Evolutionary conservation across 2,113 vertebrate genomes (phyloP), one percentile per base, ranked within the genome.

Genomic region (Megaptera novaeangliae): DNA sequence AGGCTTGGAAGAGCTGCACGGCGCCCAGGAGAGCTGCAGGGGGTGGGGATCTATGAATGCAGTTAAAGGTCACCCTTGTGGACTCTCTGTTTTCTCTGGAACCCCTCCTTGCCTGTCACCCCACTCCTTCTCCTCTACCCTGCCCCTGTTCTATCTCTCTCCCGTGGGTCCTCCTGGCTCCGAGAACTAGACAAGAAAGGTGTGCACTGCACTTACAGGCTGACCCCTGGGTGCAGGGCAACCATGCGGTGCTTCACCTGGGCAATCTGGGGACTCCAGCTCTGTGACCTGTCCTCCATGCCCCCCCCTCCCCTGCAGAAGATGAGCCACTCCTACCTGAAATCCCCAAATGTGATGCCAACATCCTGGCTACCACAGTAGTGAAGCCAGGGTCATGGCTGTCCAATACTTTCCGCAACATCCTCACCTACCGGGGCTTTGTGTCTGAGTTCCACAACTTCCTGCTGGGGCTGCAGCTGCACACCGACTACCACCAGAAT

Each of bases 391-490:
- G 91, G 0, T 97, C 98, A 1, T 98, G 98, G 87, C 98, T 99
- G 71, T 98, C 98, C 82, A 92, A 96, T 1, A 83, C 98, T 23
- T 99, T 99, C 82, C 98, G 99, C 82, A 98, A 98, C 8, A 27
- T 98, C 34, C 92, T 98, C 61, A 99, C 98, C 77, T 46, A 98
- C 61, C 98, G 99, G 20, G 93, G 98, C 78, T 98, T 99, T 6
- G 98, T 98, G 96, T 99, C 99, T 49, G 98, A 99, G 94, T 98
- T 98, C 95, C 98, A 96, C 90, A 99, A 99, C 96, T 99, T 99
- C 95, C 94, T 99, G 72, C 95, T 80, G 6, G 99, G 99, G 39
- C 12, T 99, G 89, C 98, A 99, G 88, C 98, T 98, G 64, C 98
- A 99, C 86, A 98, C 97, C 3, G 92, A 94, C 72, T 99, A 99